These are phyloP conservation scores for Galeruca laticollis DNA, from an alignment of 2,888 invertebrate genomes.

Conservation along the genomic window DNA sequence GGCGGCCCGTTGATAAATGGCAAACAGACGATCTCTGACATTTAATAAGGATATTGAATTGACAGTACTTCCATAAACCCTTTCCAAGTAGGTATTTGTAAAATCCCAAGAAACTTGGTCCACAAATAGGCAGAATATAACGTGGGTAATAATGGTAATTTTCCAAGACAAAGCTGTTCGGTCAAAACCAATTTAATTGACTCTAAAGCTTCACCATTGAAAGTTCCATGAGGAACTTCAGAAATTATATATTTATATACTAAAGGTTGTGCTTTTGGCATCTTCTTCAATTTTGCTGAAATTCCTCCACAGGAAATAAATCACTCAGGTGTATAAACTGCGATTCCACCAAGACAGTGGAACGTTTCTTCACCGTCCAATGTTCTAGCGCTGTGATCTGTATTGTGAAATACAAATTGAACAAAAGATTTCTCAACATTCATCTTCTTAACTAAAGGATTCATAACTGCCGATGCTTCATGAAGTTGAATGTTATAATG, in stretches of 20 bases:
- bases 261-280: not conserved
- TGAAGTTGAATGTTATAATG: not conserved
- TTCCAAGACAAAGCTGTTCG: too few species aligned
- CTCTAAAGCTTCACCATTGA: too few species aligned
- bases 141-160: too few species aligned
- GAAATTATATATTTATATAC: not conserved
- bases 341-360: not conserved
- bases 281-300: not conserved
- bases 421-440: not conserved
- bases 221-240: too few species aligned
- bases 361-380: not conserved
- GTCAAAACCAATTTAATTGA: too few species aligned
- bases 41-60: too few species aligned
- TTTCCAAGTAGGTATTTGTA: too few species aligned
- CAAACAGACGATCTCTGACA: too few species aligned
- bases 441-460: not conserved
- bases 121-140: too few species aligned
- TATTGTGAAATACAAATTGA: not conserved
- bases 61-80: too few species aligned
- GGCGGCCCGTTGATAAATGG: too few species aligned
- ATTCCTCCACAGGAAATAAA: not conserved
- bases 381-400: not conserved
- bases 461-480: not conserved
- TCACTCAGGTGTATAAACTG: not conserved
- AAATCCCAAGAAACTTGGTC: too few species aligned